Base-by-base conservation (phyloP, 2,113 vertebrate species). In the Callocephalon fimbriatum region DNA sequence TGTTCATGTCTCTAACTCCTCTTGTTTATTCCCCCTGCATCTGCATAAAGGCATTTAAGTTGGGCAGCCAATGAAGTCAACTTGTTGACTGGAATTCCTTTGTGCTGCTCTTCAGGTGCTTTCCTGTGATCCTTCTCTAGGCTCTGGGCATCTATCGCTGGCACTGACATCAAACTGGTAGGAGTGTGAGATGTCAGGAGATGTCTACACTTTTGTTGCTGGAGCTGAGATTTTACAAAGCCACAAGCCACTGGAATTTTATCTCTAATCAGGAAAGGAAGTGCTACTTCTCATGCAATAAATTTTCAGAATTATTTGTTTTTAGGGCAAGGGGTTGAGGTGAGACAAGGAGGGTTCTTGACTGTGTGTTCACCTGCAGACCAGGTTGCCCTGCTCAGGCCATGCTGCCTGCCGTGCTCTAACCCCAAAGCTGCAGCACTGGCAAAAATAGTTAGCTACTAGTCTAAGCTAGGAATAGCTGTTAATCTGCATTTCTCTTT, bases 341-440 rank as follows among this genome's bases (percentile, higher is more conserved):
- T 78, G 9, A 74, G 2, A 29, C 15, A 53, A 80, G 50, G 25
- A 81, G 7, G 31, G 12, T 29, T 65, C 74, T 68, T 61, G 31
- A 20, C 15, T 40, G 13, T 82, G 26, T 35, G 42, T 78, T 83
- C 31, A 68, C 37, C 5, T 32, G 35, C 8, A 5, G 35, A 48
- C 65, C 51, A 37, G 42, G 20, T 70, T 84, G 42, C 42, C 35
- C 47, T 63, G 18, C 29, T 74, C 31, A 67, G 45, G 15, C 29
- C 0, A 0, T 37, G 8, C 40, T 3, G 2, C 15, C 27, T 61
- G n/a, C 16, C 35, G 13, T 6, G 0, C 1, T 1, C 54, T 70
- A 66, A 32, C 9, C 11, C n/a, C 59, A 63, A 42, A 78, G 14
- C 22, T 89, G 59, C 82, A 83, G 35, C 18, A 12, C 35, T 17